A percentile compares a stretch with the other conserved stretches of the same genome.
Conservation (phyloP, 2,113 vertebrate genomes). For the Numenius arquata region DNA sequence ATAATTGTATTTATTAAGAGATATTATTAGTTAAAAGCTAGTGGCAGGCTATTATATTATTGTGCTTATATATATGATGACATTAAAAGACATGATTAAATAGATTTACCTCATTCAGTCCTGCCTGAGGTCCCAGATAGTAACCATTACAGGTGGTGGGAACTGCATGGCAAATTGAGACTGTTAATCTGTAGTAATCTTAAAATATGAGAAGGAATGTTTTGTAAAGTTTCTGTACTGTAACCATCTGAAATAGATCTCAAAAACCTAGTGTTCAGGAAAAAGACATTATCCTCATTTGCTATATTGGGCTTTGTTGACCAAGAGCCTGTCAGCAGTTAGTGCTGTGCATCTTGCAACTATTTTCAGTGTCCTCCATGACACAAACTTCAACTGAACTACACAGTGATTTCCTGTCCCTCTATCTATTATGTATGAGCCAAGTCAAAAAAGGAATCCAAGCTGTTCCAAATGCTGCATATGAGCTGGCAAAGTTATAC, state of each 20-base stretch:
- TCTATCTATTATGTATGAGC: neutral
- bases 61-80: neutral
- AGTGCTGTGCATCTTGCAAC: neutral
- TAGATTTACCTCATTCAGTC: neutral
- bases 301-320: neutral
- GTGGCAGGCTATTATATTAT: neutral
- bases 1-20: constrained; percentile 20
- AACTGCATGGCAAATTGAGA: neutral
- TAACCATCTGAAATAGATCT: neutral
- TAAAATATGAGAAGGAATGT: neutral
- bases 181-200: neutral
- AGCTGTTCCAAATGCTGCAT: neutral
- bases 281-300: neutral
- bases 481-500: neutral
- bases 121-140: neutral
- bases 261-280: neutral
- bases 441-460: neutral
- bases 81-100: neutral
- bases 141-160: neutral
- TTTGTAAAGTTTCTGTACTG: neutral
- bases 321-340: neutral
- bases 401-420: neutral
- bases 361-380: neutral
- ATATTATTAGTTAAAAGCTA: neutral
- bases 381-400: neutral